Conservation (phyloP, 2,888 invertebrate species). For the Smittia sp. region DNA sequence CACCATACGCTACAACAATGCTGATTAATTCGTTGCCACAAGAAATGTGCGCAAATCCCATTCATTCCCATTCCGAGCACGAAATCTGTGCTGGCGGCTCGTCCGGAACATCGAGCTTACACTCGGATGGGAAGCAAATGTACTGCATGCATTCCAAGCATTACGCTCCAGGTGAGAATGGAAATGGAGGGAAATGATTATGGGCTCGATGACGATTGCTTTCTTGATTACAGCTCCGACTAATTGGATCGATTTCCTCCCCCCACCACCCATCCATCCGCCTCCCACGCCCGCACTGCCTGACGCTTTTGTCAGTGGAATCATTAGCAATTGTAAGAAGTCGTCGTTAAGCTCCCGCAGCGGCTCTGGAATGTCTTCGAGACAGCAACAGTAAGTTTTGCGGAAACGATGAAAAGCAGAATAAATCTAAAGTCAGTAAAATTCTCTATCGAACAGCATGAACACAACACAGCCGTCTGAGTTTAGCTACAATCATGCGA, state of each 20-base stretch:
- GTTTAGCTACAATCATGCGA: slow-evolving; percentile 34
- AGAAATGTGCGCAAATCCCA: slow-evolving; percentile 51
- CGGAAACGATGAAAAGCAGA: neutral
- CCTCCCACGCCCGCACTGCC: slow-evolving; percentile 55
- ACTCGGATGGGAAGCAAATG: slow-evolving; percentile 49
- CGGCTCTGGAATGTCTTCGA: slow-evolving; percentile 51
- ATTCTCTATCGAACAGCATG: slow-evolving; percentile 26
- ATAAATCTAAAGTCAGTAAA: neutral
- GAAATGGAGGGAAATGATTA: neutral
- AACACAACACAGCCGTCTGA: slow-evolving; percentile 34
- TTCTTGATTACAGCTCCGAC: slow-evolving; percentile 51
- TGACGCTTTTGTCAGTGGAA: neutral
- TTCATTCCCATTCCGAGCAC: slow-evolving; percentile 48
- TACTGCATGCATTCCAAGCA: slow-evolving; percentile 45
- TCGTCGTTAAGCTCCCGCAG: slow-evolving; percentile 49
- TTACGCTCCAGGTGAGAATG: slow-evolving; percentile 24
- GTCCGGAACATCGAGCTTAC: slow-evolving; percentile 54
- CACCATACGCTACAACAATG: slow-evolving; percentile 74
- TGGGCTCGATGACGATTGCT: neutral
- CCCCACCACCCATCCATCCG: slow-evolving; percentile 62
- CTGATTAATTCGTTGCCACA: slow-evolving; percentile 56
- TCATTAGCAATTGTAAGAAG: slow-evolving; percentile 33
- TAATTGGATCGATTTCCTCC: slow-evolving; percentile 60
- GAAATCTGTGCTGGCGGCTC: slow-evolving; percentile 52
- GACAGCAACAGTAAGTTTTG: slow-evolving; percentile 52